Evolutionary conservation across 2,797 vertebrate genomes (phyloP).

Genomic region (Gila robusta): DNA sequence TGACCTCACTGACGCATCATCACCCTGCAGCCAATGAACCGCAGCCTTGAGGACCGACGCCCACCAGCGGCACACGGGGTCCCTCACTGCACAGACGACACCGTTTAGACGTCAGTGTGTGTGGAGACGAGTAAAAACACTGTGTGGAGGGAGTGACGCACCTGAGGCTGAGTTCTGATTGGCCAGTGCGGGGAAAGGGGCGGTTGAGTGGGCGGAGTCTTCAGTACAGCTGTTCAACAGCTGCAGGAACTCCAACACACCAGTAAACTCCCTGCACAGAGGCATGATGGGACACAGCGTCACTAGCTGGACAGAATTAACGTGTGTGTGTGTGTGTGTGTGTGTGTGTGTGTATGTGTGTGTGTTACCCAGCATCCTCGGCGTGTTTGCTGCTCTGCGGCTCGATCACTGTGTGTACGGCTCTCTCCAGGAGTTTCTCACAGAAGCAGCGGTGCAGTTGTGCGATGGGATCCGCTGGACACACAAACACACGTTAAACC

Average conservation of each 20-base stretch:
- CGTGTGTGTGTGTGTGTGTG: not conserved
- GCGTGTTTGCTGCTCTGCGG: constrained; percentile 80
- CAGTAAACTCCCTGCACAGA: constrained; percentile 82
- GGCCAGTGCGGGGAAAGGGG: constrained; percentile 76
- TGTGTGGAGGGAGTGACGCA: constrained; percentile 46
- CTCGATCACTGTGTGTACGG: constrained; percentile 78
- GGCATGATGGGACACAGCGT: not conserved
- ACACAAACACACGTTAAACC: constrained; percentile 10
- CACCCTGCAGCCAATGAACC: constrained; percentile 91
- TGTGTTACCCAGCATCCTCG: constrained; percentile 83
- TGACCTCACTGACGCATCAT: constrained; percentile 84
- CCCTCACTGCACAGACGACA: constrained; percentile 79
- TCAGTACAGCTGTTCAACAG: constrained; percentile 92
- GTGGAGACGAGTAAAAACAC: not conserved
- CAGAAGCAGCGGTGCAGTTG: constrained; percentile 97
- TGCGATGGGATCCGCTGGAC: constrained; percentile 89
- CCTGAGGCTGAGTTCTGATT: constrained; percentile 78
- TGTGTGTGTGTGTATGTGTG: constrained; percentile 11
- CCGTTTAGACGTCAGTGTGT: not conserved
- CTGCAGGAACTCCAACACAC: constrained; percentile 90
- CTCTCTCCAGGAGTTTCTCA: constrained; percentile 91
- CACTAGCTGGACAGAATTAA: not conserved
- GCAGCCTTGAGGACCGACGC: constrained; percentile 87
- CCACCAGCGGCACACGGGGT: constrained; percentile 96
- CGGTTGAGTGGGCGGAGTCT: constrained; percentile 79